phyloP scores from a whole-genome alignment of 2,888 invertebrate genomes.

The Trilocha varians region DNA sequence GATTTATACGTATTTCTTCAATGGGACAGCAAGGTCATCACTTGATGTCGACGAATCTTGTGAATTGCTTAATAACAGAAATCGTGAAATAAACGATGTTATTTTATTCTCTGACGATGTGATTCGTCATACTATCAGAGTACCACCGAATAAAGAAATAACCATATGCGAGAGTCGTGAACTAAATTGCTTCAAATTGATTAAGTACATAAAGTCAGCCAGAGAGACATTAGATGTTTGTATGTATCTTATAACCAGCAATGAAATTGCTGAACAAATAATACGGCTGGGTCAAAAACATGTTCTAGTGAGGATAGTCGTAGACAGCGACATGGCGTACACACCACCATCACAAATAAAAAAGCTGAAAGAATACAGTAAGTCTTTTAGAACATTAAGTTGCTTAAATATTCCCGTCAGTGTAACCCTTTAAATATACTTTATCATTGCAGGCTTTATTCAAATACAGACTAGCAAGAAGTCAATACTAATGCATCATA shows the following conservation, averaged over 20 bases:
- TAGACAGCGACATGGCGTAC: constrained; percentile 65
- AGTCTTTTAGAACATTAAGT: constrained; percentile 34
- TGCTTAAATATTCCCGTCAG: no score
- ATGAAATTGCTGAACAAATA: constrained; percentile 61
- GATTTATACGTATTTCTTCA: constrained; percentile 47
- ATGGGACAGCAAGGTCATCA: constrained; percentile 20
- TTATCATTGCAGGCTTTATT: constrained; percentile 51
- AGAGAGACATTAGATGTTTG: constrained; percentile 65
- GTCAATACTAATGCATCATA: constrained; percentile 84
- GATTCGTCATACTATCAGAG: constrained; percentile 45
- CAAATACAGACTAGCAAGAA: constrained; percentile 62
- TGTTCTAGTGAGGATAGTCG: constrained; percentile 58
- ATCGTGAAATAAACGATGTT: constrained; percentile 63
- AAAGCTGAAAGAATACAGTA: constrained; percentile 59
- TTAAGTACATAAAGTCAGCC: constrained; percentile 62
- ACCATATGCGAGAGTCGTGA: constrained; percentile 59
- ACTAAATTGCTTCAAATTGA: constrained; percentile 59
- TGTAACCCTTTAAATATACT: no score
- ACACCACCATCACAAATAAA: constrained; percentile 63
- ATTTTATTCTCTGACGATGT: constrained; percentile 62
- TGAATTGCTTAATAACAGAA: constrained; percentile 41
- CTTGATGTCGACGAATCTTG: constrained; percentile 35
- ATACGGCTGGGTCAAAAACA: constrained; percentile 62
- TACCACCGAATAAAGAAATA: constrained; percentile 49
- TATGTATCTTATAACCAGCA: constrained; percentile 66